phyloP scores from a whole-genome alignment of 2,113 vertebrate species.

The Puffinus mauretanicus region DNA sequence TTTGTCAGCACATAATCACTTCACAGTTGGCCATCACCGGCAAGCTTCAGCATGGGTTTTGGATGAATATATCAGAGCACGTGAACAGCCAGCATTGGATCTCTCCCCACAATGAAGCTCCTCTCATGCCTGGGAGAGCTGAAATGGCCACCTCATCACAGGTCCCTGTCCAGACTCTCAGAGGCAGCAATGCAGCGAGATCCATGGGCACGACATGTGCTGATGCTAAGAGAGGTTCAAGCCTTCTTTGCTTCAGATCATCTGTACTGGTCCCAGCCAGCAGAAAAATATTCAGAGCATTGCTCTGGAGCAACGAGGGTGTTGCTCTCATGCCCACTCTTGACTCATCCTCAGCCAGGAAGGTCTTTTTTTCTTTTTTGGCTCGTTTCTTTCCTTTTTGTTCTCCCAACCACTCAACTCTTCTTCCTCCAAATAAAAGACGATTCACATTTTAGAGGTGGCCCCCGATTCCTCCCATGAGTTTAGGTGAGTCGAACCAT shows the following conservation, averaged over 20 bases:
- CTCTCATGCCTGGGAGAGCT: neutral
- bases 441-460: constrained; percentile 58
- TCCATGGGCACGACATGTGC: accelerated
- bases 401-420: neutral
- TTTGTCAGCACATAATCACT: neutral
- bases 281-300: neutral
- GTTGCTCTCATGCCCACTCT: neutral
- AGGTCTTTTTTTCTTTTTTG: neutral
- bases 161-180: neutral
- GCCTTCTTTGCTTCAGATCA: neutral
- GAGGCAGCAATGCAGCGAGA: neutral
- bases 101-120: neutral
- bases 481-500: constrained; percentile 73
- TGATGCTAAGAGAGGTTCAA: neutral
- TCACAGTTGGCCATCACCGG: neutral
- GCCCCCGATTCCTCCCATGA: constrained; percentile 67
- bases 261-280: neutral
- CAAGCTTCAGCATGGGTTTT: neutral
- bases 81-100: neutral
- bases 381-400: neutral
- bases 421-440: constrained; percentile 38
- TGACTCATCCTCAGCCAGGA: neutral
- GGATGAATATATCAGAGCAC: neutral
- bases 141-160: neutral
- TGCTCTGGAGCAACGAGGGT: neutral